Conservation (phyloP, 2,888 invertebrate species). For the Acrobeloides nanus region DNA sequence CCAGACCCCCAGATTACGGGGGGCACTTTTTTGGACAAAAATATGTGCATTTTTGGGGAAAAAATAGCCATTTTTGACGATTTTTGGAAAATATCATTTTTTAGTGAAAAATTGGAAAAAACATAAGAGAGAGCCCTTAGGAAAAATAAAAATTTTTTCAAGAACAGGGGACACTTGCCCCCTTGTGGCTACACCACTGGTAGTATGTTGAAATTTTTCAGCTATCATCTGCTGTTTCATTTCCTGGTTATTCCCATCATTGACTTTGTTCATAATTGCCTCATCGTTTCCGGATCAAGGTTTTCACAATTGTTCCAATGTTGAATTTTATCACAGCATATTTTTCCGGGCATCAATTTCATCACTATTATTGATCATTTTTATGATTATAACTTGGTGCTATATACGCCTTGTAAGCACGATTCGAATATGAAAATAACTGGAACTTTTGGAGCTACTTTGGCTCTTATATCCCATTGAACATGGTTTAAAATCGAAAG, state of each 20-base stretch:
- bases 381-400: slow-evolving; percentile 26
- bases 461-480: too few relatives aligned
- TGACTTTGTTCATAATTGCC: slow-evolving; percentile 19
- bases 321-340: slow-evolving; percentile 26
- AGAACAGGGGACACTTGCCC: too few relatives aligned
- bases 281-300: slow-evolving; percentile 18
- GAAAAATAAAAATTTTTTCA: too few relatives aligned
- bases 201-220: slow-evolving; percentile 11
- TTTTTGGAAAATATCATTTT: too few relatives aligned
- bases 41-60: too few relatives aligned
- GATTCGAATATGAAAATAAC: neutral
- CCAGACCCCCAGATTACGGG: too few relatives aligned
- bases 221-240: slow-evolving; percentile 14
- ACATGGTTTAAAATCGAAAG: too few relatives aligned
- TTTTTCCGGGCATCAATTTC: slow-evolving; percentile 26
- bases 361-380: slow-evolving; percentile 24
- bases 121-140: too few relatives aligned
- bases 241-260: slow-evolving; percentile 22
- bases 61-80: too few relatives aligned
- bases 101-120: too few relatives aligned
- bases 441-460: neutral
- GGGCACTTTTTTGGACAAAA: too few relatives aligned
- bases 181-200: too few relatives aligned
- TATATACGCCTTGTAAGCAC: slow-evolving; percentile 23
- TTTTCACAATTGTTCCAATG: slow-evolving; percentile 25